Conservation (phyloP, 2,797 vertebrate genomes). For the Platyrinchus mystaceus region DNA sequence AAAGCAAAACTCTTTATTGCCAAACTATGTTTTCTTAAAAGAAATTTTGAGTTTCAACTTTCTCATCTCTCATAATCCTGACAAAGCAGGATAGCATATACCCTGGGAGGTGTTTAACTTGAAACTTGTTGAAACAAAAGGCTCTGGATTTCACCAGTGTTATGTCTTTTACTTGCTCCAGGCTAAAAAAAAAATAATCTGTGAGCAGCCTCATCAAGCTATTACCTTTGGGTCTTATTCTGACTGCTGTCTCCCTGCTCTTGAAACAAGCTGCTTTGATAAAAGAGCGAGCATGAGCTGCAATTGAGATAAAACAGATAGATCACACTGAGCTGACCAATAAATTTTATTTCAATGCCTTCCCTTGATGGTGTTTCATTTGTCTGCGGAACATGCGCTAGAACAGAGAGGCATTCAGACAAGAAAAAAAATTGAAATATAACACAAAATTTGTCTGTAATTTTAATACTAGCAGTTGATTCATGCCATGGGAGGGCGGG, state of each 20-base stretch:
- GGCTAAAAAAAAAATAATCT: background rate
- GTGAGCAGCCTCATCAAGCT: background rate
- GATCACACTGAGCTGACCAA: slow-evolving; percentile 9
- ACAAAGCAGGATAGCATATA: background rate
- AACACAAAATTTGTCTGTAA: slow-evolving; percentile 47
- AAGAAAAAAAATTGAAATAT: slow-evolving; percentile 12
- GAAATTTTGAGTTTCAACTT: background rate
- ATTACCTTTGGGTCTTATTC: slow-evolving; percentile 8
- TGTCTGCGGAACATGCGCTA: background rate
- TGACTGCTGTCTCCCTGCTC: background rate
- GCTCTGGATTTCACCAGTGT: background rate
- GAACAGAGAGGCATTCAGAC: slow-evolving; percentile 30
- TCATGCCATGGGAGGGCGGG: slow-evolving; percentile 24
- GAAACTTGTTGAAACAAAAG: slow-evolving; percentile 42
- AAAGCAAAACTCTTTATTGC: background rate
- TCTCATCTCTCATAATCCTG: background rate
- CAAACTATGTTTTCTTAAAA: background rate
- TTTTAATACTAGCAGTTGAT: slow-evolving; percentile 56
- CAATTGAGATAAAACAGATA: background rate
- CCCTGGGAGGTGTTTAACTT: background rate
- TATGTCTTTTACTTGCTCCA: background rate
- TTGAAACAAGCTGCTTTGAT: background rate
- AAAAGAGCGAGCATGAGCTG: background rate
- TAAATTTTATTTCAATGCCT: slow-evolving; percentile 21
- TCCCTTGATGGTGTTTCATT: slow-evolving; percentile 4